These are phyloP conservation scores for Heteromormyrus szaboi DNA, from an alignment of 2,797 vertebrate genomes.

Conservation along the genomic window DNA sequence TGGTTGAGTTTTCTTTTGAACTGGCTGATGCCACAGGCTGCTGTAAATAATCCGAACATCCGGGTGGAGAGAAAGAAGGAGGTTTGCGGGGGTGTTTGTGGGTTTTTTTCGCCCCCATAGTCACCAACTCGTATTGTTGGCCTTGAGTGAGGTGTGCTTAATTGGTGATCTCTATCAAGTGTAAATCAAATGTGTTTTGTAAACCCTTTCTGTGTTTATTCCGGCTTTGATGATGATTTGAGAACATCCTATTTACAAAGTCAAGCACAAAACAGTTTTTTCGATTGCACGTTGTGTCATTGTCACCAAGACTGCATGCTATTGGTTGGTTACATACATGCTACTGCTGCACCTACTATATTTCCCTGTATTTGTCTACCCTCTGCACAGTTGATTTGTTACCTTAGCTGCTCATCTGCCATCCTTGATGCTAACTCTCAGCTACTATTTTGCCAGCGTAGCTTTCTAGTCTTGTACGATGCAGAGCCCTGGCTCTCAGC, in stretches of 20 bases:
- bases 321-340: neutral
- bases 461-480: neutral
- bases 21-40: neutral
- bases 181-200: neutral
- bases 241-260: neutral
- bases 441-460: neutral
- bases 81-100: neutral
- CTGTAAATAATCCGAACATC: neutral
- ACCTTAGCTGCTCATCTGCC: neutral
- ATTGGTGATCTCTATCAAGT: conserved; percentile 2
- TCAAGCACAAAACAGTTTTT: neutral
- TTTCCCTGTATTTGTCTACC: neutral
- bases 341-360: neutral
- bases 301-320: neutral
- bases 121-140: neutral
- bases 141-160: neutral
- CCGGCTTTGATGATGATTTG: neutral
- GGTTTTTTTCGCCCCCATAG: neutral
- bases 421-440: neutral
- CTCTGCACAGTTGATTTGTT: neutral
- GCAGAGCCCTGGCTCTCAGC: neutral
- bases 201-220: neutral
- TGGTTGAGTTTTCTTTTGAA: neutral
- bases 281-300: neutral
- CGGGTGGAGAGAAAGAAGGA: neutral